Percentiles rank a stretch among this genome's conserved stretches.
Evolutionary conservation across 2,888 invertebrate species (phyloP).

Genomic region (Drosophila siamana): DNA sequence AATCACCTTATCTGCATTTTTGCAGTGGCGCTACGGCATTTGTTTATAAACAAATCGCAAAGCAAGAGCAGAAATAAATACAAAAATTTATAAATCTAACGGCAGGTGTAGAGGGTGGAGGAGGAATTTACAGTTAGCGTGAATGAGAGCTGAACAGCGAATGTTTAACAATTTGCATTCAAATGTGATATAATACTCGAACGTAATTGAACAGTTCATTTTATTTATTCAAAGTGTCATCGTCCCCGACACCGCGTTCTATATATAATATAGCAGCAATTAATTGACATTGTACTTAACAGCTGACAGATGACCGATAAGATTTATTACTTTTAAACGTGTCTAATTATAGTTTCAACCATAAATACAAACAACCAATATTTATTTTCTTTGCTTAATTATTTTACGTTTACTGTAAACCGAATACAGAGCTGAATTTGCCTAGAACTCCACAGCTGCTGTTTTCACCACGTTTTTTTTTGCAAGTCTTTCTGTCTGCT

Average conservation of each 20-base stretch:
- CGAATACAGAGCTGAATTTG: background rate
- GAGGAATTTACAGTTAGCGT: constrained; percentile 5
- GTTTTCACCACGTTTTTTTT: background rate
- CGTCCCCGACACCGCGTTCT: constrained; percentile 19
- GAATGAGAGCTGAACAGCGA: constrained; percentile 9
- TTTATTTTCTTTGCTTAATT: no score
- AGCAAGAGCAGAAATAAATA: constrained; percentile 1
- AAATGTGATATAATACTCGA: constrained; percentile 35
- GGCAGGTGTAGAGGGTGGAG: constrained; percentile 2
- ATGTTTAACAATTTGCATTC: constrained; percentile 34
- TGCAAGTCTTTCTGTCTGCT: background rate
- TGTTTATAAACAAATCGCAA: constrained; percentile 66
- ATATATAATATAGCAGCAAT: constrained; percentile 4
- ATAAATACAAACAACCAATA: no score
- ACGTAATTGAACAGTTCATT: constrained; percentile 22
- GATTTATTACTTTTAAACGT: constrained; percentile 30
- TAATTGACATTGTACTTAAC: constrained; percentile 48
- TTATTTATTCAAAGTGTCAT: constrained; percentile 52
- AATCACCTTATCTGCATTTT: constrained; percentile 29
- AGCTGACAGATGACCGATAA: constrained; percentile 48
- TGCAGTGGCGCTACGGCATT: constrained; percentile 35
- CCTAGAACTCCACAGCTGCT: background rate
- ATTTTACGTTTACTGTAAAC: no score
- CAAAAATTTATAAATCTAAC: background rate
- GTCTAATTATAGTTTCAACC: background rate